These are phyloP conservation scores for Channa maculata DNA, from an alignment of 2,113 vertebrate species.

Conservation along the genomic window DNA sequence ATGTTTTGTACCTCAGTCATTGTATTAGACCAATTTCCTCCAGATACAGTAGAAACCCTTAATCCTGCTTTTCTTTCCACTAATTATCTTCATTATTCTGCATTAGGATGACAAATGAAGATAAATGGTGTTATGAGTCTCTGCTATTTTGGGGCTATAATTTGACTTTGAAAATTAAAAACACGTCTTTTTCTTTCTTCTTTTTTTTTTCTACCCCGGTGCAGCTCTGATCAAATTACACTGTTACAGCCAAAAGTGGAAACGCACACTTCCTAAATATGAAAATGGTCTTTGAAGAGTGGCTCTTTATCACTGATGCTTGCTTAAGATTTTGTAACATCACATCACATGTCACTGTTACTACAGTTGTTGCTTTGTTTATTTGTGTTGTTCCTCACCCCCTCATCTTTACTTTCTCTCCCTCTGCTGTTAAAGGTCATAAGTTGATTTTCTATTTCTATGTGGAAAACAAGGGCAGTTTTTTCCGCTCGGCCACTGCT, in stretches of 20 bases:
- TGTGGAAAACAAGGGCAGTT: slow-evolving; percentile 73
- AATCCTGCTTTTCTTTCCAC: slow-evolving; percentile 10
- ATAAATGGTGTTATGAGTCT: slow-evolving; percentile 6
- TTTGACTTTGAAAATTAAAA: slow-evolving; percentile 18
- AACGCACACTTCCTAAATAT: background rate
- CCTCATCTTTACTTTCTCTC: slow-evolving; percentile 51
- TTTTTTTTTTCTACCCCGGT: background rate
- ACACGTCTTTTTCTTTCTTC: no score
- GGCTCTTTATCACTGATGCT: no score
- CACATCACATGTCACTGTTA: slow-evolving; percentile 46
- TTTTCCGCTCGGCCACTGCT: slow-evolving; percentile 72
- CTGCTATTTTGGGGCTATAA: background rate
- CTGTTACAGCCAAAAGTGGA: background rate
- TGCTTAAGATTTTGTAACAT: slow-evolving; percentile 23
- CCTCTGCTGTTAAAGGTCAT: slow-evolving; percentile 54
- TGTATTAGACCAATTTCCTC: slow-evolving; percentile 15
- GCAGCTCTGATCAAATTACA: background rate
- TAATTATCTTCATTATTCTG: slow-evolving; percentile 19
- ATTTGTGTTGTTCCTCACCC: slow-evolving; percentile 52
- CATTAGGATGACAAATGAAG: slow-evolving; percentile 32
- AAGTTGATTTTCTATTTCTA: slow-evolving; percentile 73
- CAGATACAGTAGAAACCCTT: background rate
- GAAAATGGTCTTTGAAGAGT: background rate
- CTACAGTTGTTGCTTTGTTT: slow-evolving; percentile 69
- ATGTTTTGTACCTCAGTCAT: background rate